Evolutionary conservation across 2,113 vertebrate species (phyloP).

Genomic region (Aspiorhynchus laticeps): DNA sequence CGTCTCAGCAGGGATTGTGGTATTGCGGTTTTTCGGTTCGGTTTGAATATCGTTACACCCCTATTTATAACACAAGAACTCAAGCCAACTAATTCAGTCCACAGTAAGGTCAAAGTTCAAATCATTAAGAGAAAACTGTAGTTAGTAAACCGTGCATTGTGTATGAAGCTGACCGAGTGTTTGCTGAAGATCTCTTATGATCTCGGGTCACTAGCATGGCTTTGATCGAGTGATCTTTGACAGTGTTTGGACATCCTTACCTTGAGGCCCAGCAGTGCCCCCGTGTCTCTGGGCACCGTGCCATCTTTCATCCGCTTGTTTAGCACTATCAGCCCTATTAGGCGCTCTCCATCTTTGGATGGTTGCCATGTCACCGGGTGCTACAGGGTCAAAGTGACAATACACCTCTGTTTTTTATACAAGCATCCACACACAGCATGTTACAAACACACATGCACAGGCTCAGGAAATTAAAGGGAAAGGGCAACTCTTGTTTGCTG

Average conservation of each 20-base stretch:
- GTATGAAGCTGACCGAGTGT: background rate
- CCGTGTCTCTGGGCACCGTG: constrained; percentile 88
- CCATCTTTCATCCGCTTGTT: constrained; percentile 95
- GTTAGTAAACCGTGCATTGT: background rate
- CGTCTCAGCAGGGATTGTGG: too few species aligned
- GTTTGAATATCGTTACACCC: too few species aligned
- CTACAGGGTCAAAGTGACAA: constrained; percentile 70
- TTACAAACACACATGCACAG: background rate
- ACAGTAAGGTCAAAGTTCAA: background rate
- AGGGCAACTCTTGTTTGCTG: constrained; percentile 2
- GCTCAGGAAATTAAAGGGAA: background rate
- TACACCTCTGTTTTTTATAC: constrained; percentile 48
- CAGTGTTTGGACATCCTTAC: constrained; percentile 69
- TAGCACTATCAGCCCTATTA: constrained; percentile 94
- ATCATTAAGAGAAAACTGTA: background rate
- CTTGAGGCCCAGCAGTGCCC: constrained; percentile 95
- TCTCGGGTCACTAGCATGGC: background rate
- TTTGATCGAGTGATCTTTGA: background rate
- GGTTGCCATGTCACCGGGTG: constrained; percentile 95
- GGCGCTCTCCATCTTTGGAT: constrained; percentile 93
- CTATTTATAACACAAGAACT: background rate
- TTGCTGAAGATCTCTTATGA: background rate
- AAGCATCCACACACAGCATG: constrained; percentile 23
- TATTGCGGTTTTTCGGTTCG: too few species aligned
- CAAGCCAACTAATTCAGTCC: background rate